Evolutionary conservation across 2,888 invertebrate species (phyloP).

Genomic region (Epirrhoe tristata): DNA sequence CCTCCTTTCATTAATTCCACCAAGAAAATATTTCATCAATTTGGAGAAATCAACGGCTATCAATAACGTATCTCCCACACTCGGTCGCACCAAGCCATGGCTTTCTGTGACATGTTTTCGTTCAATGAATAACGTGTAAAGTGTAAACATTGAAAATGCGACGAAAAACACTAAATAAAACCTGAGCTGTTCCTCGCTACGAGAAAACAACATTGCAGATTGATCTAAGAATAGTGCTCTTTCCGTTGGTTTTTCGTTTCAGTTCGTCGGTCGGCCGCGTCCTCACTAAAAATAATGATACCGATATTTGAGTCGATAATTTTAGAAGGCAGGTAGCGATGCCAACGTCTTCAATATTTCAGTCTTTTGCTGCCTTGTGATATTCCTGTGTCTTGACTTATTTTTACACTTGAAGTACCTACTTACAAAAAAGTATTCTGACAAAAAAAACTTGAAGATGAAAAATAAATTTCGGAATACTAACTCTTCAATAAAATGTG

Average conservation of each 20-base stretch:
- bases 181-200: constrained; percentile 26
- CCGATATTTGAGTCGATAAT: constrained; percentile 67
- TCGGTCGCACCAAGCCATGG: too few relatives aligned
- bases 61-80: too few relatives aligned
- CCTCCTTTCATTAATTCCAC: too few relatives aligned
- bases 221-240: constrained; percentile 50
- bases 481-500: constrained; percentile 82
- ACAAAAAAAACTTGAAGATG: constrained; percentile 56
- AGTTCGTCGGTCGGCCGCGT: constrained; percentile 54
- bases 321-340: constrained; percentile 68
- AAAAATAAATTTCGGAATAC: constrained; percentile 75
- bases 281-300: constrained; percentile 79
- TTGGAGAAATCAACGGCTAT: too few relatives aligned
- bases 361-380: constrained; percentile 57
- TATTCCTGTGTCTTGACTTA: constrained; percentile 56
- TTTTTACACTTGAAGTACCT: not conserved
- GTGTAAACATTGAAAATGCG: not conserved
- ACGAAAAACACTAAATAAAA: not conserved
- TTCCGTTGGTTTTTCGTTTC: constrained; percentile 71
- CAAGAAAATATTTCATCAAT: too few relatives aligned
- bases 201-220: constrained; percentile 19
- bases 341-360: constrained; percentile 67
- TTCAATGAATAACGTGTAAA: not conserved
- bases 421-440: constrained; percentile 28
- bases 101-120: not conserved